Evolutionary conservation across 2,888 invertebrate species (phyloP), one percentile per base, ranked within the genome.

Genomic region (Drosophila paramelanica): DNA sequence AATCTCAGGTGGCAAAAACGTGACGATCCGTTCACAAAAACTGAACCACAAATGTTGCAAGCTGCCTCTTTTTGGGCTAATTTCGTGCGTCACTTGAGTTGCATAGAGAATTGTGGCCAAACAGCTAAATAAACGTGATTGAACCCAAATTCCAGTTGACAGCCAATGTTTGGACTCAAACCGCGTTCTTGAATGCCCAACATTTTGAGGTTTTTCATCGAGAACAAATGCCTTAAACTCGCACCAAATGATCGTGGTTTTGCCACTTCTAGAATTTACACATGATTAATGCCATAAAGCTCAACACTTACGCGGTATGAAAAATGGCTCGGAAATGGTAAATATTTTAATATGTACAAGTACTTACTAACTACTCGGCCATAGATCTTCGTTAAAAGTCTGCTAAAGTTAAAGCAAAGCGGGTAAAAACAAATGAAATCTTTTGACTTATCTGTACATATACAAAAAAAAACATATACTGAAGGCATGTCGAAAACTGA

Each of bases 1-100:
- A 72, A 83, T 83, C 83, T 81, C 56, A 67, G 76, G 66, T 70
- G 64, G 60, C 84, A 59, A 73, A 82, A 82, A 82, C 81, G 81
- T 82, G 81, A 82, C 64, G 51, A 64, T 64, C 64, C 51, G 51
- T 51, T 64, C 64, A 64, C 64, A 64, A 50, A 53, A 62, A 51
- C 51, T 62, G 51, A 64, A 51, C 81, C 79, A 61, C 82, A 70
- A 83, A 77, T 71, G 72, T 51, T 67, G 59, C 72, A 55, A 49
- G 49, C 52, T 60, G 50, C 59, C 38, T 64, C 23, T 38, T 60
- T 75, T 65, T 46, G 71, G 71, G 84, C 82, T 86, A 83, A 83
- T 83, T 86, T 73, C 83, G 68, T 86, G 78, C 78, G 73, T 73
- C 73, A 69, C 78, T 78, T 45, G 57, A 36, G 49, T 17, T 70